phyloP scores from a whole-genome alignment of 2,888 invertebrate genomes.

The Rotaria macrura region DNA sequence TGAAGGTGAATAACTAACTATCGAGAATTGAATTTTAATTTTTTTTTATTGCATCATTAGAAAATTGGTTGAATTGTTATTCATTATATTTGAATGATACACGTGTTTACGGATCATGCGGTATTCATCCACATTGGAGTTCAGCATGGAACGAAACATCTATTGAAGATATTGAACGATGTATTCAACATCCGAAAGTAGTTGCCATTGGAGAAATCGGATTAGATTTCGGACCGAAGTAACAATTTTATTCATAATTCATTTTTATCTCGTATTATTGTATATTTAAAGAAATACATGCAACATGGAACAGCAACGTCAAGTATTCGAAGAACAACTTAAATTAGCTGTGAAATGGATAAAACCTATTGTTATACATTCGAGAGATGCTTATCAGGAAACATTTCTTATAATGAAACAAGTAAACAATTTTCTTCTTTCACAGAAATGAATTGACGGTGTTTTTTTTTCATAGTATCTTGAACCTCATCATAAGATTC shows the following conservation, averaged over 20 bases:
- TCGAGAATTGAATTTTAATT: background rate
- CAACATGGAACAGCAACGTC: background rate
- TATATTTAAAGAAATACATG: background rate
- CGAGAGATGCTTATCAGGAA: background rate
- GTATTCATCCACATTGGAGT: constrained; percentile 20
- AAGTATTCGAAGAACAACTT: background rate
- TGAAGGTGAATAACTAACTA: background rate
- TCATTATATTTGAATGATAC: background rate
- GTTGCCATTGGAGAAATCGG: background rate
- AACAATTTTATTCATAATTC: too few relatives aligned
- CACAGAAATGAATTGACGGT: too few relatives aligned
- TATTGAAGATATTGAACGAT: background rate
- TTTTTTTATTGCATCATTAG: background rate
- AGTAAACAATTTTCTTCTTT: background rate
- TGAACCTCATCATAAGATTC: background rate
- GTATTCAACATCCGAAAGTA: background rate
- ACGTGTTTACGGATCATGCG: background rate
- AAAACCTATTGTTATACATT: constrained; percentile 19
- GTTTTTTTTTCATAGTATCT: background rate
- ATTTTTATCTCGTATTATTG: background rate
- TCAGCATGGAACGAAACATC: background rate
- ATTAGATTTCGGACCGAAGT: constrained; percentile 10
- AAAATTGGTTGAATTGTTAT: background rate
- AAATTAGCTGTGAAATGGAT: background rate
- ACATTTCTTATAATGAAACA: background rate